Base-by-base conservation (phyloP, 2,888 invertebrate species). In the Brachylomia viminalis region DNA sequence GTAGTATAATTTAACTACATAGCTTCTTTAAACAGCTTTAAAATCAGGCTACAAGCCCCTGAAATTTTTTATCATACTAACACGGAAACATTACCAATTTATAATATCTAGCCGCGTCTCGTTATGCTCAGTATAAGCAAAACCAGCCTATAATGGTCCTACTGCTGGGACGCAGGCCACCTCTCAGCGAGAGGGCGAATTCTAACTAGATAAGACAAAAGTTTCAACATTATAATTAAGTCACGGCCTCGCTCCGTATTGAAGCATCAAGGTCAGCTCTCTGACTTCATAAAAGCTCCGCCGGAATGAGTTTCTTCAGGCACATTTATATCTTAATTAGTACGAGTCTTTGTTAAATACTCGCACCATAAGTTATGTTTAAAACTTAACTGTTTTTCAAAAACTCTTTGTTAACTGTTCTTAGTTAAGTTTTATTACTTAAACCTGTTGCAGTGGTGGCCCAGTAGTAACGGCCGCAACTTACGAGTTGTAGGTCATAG, bases 171-270 rank as follows among this genome's bases (percentile, higher is more conserved):
- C 6, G 20, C 6, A 17, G 20, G 20, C 47, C 6, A 49, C 20
- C 17, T 49, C 17, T 49, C 47, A 17, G 47, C 1, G 47, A 49
- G 6, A 56, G 15, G 27, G 7, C 15, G 17, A 56, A 71, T 30
- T 67, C 17, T 20, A 38, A 73, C 27, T 72, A 38, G 27, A 38
- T 23, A 71, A 49, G 27, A 73, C 58, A 72, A 73, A 47, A 8
- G 27, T 38, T 30, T 38, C 17, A 68, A 13, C 27, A 17, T 38
- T 49, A 33, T 61, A 27, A 70, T 11, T 17, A 38, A 27, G 56
- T 27, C 56, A 69, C 70, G 56, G 27, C 45, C n/a, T 69, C 30
- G 6, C 54, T 30, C 20, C 23, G 52, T 45, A 45, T 56, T 54
- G 13, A 45, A 56, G n/a, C 8, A 11, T 15, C n/a, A 69, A 45